Base-by-base conservation (phyloP, 2,888 invertebrate genomes). In the Amblyjoppa proteus region DNA sequence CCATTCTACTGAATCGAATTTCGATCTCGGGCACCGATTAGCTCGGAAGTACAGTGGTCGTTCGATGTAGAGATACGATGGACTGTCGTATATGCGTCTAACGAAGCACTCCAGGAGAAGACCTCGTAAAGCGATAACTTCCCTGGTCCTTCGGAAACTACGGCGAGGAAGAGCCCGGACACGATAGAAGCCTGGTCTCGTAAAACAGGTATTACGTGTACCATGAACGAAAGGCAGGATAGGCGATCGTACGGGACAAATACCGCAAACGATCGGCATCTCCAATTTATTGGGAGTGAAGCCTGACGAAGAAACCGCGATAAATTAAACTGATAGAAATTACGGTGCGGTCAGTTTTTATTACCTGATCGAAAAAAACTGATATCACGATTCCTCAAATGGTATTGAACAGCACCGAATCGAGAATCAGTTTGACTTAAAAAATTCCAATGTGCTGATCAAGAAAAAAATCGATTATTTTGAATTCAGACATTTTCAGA, bases 21-120 rank as follows among this genome's bases (percentile, higher is more conserved):
- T 77, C 85, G 81, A 86, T 86, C 81, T 81, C 80, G 61, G 69
- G 61, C 76, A 76, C 71, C 85, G 80, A 86, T 83, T 86, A 81
- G 83, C 64, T 70, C 81, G 51, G 53, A 51, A 74, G 75, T 83
- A 70, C 41, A 56, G 64, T 16, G 49, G 73, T 78, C 81, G 77
- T 74, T 76, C 53, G 49, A 64, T 53, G 49, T 51, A 66, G 66
- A 38, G 64, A 49, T 58, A 74, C 68, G 51, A 70, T 64, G 64
- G 34, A 69, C 38, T 49, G 28, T 25, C 58, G 73, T 13, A 20
- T 53, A 61, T 51, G 69, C 49, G 16, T 64, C 49, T 45, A 64
- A 64, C 56, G 61, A 56, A 76, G 77, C 68, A 68, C 73, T 80
- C 85, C 68, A 80, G 76, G 83, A 80, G 78, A 71, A 61, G 74